phyloP scores from a whole-genome alignment of 37 sponge, comb jelly and placozoan genomes.

The Chondrosia reniformis region DNA sequence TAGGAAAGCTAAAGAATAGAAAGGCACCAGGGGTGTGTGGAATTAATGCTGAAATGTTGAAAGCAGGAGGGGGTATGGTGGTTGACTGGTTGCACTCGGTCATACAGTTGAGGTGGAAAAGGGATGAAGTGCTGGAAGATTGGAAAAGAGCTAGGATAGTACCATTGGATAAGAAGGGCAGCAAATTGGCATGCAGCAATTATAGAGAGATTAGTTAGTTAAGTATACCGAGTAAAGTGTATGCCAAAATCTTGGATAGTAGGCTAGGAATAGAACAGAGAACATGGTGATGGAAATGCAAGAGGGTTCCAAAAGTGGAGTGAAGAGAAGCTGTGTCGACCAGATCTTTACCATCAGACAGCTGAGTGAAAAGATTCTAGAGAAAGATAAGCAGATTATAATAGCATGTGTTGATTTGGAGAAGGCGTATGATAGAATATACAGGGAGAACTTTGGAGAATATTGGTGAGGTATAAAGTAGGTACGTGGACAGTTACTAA shows the following conservation, averaged over 20 bases:
- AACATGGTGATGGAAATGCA: constrained; percentile 5
- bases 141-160: background rate
- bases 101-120: background rate
- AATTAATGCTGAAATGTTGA: constrained; percentile 2
- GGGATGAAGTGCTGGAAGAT: background rate
- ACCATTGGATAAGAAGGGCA: background rate
- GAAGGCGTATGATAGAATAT: background rate
- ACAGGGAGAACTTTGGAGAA: background rate
- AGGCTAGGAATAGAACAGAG: background rate
- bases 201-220: background rate
- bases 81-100: background rate
- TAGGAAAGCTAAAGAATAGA: background rate
- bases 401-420: background rate
- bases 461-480: background rate
- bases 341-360: background rate
- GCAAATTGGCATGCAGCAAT: background rate
- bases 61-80: background rate
- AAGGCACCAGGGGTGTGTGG: constrained; percentile 4
- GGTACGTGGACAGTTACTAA: background rate
- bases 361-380: background rate
- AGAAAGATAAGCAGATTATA: background rate
- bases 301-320: background rate
- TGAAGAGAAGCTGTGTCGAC: background rate
- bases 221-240: background rate
- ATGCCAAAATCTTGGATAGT: background rate